phyloP scores from a whole-genome alignment of 2,797 vertebrate species.

The Somateria mollissima region DNA sequence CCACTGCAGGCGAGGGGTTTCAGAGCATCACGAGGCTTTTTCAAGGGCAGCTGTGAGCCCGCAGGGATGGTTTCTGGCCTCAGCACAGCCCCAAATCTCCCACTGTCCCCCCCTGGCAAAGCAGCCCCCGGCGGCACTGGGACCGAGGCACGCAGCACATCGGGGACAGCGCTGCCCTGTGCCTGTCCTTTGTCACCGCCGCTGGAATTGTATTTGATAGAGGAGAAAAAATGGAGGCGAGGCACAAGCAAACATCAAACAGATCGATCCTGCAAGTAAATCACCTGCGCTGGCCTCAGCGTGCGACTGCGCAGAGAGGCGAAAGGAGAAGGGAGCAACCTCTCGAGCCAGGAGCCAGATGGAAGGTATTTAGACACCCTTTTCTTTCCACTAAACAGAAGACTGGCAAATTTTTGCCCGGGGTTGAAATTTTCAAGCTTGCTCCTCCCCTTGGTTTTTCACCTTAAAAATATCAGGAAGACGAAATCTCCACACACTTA shows the following conservation, averaged over 20 bases:
- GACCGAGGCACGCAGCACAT: not conserved
- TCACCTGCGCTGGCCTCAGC: conserved; percentile 40
- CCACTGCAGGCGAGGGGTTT: not conserved
- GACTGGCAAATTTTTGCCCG: not conserved
- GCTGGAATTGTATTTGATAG: conserved; percentile 47
- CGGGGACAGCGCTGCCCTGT: not conserved
- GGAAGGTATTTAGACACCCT: conserved; percentile 40
- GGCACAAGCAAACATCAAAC: conserved; percentile 71
- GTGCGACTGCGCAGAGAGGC: not conserved
- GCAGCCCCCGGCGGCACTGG: not conserved
- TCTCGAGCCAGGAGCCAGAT: conserved; percentile 38
- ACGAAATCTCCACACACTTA: not conserved
- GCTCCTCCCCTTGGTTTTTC: not conserved
- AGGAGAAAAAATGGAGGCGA: conserved; percentile 40
- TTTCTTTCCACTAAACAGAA: conserved; percentile 5
- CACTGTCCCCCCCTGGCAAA: not conserved
- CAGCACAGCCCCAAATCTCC: not conserved
- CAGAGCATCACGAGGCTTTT: not conserved
- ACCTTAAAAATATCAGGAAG: conserved; percentile 32
- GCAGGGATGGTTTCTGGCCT: not conserved
- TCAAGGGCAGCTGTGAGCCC: not conserved
- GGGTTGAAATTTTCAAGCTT: not conserved
- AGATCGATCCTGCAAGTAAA: conserved; percentile 64
- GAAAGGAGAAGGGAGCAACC: not conserved
- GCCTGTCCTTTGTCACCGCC: conserved; percentile 33